Evolutionary conservation across 2,888 invertebrate genomes (phyloP).

Genomic region (Cryptophagus acutangulus): DNA sequence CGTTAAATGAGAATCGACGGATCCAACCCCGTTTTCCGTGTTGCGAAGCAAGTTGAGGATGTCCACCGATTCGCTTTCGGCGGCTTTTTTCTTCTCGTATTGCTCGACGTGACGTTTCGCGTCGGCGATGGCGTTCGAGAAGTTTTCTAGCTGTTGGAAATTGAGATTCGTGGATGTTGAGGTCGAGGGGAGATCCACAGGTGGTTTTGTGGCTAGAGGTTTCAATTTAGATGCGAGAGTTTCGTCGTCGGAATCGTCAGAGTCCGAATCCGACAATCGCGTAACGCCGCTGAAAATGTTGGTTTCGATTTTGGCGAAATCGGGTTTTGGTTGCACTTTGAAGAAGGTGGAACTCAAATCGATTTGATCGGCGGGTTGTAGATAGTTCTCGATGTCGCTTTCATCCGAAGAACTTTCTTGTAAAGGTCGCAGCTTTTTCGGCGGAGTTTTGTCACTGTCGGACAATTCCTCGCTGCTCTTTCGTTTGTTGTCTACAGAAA

Average conservation of each 20-base stretch:
- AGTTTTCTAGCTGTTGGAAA: slow-evolving; percentile 56
- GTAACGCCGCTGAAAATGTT: slow-evolving; percentile 38
- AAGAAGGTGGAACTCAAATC: slow-evolving; percentile 56
- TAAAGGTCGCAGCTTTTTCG: not conserved
- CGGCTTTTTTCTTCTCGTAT: slow-evolving; percentile 42
- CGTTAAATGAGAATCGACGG: slow-evolving; percentile 14
- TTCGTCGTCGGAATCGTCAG: slow-evolving; percentile 31
- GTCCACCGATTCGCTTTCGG: slow-evolving; percentile 45
- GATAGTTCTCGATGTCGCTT: slow-evolving; percentile 53
- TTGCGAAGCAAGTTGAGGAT: slow-evolving; percentile 61
- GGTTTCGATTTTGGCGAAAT: slow-evolving; percentile 40
- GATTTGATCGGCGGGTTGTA: slow-evolving; percentile 52
- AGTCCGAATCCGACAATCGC: slow-evolving; percentile 35
- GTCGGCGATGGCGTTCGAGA: slow-evolving; percentile 57
- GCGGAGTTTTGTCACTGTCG: not conserved
- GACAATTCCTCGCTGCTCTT: too few relatives aligned
- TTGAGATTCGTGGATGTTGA: slow-evolving; percentile 35
- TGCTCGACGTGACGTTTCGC: slow-evolving; percentile 55
- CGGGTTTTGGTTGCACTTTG: slow-evolving; percentile 24
- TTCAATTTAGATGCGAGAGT: slow-evolving; percentile 6
- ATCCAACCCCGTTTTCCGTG: slow-evolving; percentile 54
- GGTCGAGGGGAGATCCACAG: not conserved
- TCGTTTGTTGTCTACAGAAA: too few relatives aligned
- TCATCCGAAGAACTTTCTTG: slow-evolving; percentile 40
- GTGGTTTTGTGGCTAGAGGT: slow-evolving; percentile 10